Percentiles rank a stretch among this genome's conserved stretches.
phyloP scores from a whole-genome alignment of 2,888 invertebrate genomes.

The Adela reaumurella region DNA sequence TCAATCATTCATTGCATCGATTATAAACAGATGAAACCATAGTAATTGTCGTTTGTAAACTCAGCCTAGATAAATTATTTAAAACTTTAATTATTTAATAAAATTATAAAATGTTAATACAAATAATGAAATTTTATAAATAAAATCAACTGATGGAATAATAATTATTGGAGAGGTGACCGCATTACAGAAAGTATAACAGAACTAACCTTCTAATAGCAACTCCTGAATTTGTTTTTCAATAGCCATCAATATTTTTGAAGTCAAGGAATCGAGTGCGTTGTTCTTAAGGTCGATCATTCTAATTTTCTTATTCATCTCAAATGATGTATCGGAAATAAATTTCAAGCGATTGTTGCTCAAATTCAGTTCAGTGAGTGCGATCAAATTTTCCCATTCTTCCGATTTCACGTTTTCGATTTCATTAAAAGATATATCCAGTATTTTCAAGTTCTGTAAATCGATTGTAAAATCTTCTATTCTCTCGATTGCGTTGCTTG shows the following conservation, averaged over 20 bases:
- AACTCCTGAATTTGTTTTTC: slow-evolving; percentile 81
- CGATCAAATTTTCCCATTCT: slow-evolving; percentile 73
- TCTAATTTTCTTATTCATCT: slow-evolving; percentile 70
- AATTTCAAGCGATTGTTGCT: slow-evolving; percentile 80
- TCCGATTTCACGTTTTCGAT: slow-evolving; percentile 73
- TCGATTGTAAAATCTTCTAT: slow-evolving; percentile 78
- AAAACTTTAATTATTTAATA: background rate
- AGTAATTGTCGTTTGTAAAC: too few species aligned
- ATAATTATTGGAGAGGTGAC: too few species aligned
- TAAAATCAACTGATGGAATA: slow-evolving; percentile 3
- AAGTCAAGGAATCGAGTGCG: slow-evolving; percentile 73
- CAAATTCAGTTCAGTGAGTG: slow-evolving; percentile 73
- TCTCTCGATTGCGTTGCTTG: slow-evolving; percentile 78
- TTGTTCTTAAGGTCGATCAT: slow-evolving; percentile 79
- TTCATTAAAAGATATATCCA: slow-evolving; percentile 82
- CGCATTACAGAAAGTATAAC: too few species aligned
- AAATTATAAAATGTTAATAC: background rate
- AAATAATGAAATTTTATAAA: too few species aligned
- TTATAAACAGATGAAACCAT: too few species aligned
- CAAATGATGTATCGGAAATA: slow-evolving; percentile 76
- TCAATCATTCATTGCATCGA: too few species aligned
- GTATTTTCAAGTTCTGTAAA: slow-evolving; percentile 69
- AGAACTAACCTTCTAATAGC: slow-evolving; percentile 78
- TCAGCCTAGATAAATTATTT: too few species aligned
- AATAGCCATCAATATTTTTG: slow-evolving; percentile 73